A percentile compares a stretch with the other conserved stretches of the same genome.
Conservation (phyloP, 1,140 invertebrate species). For the Campodea augens region DNA sequence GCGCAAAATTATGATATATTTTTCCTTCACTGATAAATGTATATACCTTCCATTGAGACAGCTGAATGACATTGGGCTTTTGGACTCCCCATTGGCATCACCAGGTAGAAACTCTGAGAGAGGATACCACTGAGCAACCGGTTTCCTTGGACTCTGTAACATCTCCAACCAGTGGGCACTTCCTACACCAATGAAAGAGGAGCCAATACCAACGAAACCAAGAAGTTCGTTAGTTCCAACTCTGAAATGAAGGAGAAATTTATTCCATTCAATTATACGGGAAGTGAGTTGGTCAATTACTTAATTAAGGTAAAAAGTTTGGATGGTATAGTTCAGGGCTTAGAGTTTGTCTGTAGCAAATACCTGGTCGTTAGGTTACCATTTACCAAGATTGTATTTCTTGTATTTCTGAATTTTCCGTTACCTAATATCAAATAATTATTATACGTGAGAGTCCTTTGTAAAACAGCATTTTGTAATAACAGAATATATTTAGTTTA, state of each 20-base stretch:
- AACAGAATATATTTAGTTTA: no score
- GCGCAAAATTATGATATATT: no score
- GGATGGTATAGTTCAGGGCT: no score
- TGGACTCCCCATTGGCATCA: slow-evolving; percentile 31
- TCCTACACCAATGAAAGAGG: slow-evolving; percentile 52
- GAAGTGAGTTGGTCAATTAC: background rate
- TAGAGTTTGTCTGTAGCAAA: no score
- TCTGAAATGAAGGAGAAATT: slow-evolving; percentile 30
- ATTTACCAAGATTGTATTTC: no score
- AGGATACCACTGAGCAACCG: slow-evolving; percentile 69
- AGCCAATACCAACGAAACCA: slow-evolving; percentile 61
- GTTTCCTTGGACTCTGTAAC: slow-evolving; percentile 63
- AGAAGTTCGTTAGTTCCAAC: slow-evolving; percentile 72
- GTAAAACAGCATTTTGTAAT: no score
- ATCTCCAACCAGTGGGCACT: slow-evolving; percentile 78
- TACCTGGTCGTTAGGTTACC: no score
- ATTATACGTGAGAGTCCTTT: no score
- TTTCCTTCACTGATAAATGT: background rate
- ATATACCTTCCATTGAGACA: slow-evolving; percentile 40
- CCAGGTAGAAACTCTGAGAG: slow-evolving; percentile 44
- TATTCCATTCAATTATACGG: background rate
- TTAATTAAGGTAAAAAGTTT: slow-evolving; percentile 2
- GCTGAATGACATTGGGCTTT: slow-evolving; percentile 35
- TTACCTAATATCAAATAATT: no score
- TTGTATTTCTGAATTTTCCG: no score